Conservation (phyloP, 1,140 invertebrate species). For the Cherax quadricarinatus region DNA sequence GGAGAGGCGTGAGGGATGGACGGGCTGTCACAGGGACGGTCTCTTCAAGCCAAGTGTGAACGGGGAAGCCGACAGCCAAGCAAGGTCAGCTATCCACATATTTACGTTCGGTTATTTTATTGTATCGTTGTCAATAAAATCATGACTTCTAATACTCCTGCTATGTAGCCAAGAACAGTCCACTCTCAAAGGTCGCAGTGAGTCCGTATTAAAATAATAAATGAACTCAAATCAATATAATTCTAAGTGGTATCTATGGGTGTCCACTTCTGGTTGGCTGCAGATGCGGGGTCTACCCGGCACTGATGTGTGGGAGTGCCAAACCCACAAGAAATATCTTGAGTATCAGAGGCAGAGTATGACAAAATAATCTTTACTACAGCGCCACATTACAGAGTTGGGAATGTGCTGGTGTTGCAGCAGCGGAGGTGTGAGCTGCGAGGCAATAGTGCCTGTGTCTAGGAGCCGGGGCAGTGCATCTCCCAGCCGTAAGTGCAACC, state of each 20-base stretch:
- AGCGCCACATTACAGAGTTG: conserved; percentile 30
- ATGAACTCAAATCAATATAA: not conserved
- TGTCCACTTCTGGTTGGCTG: not conserved
- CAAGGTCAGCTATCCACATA: conserved; percentile 61
- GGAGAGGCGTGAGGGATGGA: conserved; percentile 13
- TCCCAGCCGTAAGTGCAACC: not conserved
- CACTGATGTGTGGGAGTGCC: conserved; percentile 49
- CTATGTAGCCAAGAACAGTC: not conserved
- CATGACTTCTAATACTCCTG: not conserved
- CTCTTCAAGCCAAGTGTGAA: conserved; percentile 69
- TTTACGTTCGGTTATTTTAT: conserved; percentile 56
- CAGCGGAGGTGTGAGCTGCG: not conserved
- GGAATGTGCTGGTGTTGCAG: too few species aligned
- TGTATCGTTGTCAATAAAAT: conserved; percentile 57
- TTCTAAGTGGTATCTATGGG: not conserved
- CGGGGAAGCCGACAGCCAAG: conserved; percentile 66
- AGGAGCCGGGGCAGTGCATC: not conserved
- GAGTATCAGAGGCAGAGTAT: conserved; percentile 46
- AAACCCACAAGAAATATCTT: conserved; percentile 29
- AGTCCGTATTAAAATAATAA: not conserved
- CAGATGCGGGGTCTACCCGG: conserved; percentile 21
- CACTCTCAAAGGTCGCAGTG: not conserved
- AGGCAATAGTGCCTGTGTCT: too few species aligned
- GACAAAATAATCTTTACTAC: conserved; percentile 26
- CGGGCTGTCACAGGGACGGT: conserved; percentile 55